Base-by-base conservation (phyloP, 2,888 invertebrate species). In the Molorchus minor region DNA sequence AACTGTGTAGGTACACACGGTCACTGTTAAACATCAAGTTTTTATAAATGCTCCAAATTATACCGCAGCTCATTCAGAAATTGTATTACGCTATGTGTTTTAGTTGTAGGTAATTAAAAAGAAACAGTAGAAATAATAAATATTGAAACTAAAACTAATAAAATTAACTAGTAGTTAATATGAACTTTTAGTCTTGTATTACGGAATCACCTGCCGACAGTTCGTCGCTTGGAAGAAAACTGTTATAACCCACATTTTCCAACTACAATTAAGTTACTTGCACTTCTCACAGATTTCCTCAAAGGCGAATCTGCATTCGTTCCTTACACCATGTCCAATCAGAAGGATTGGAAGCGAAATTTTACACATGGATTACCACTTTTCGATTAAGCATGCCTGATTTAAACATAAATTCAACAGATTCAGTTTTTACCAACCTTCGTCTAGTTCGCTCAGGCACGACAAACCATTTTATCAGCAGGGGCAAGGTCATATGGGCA, bases 291-390 rank as follows among this genome's bases (percentile, higher is more conserved):
- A 46, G 43, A 43, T 43, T 46, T 46, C 19, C 33, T 33, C 33
- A 33, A 33, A 46, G 19, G 33, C 19, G 15, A 12, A 16, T 29
- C 8, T 45, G 45, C 30, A 45, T 45, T 45, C 45, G 25, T 19
- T 33, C 20, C 46, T n/a, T 46, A 1, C 46, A 7, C 19, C 33
- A 46, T 46, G 33, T 25, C 33, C 33, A 46, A 46, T 46, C 35
- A 33, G 20, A 25, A 33, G 58, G 62, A 62, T 61, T 60, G 63
- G 55, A 62, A 58, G 55, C 61, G 60, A 61, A 67, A 59, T 71
- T 67, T 68, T 68, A 68, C 67, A 67, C 67, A 67, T 63, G 68
- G 63, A 69, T 70, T 69, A 67, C 63, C 66, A 67, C 69, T 71
- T 71, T 70, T 70, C 67, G 68, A 71, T 70, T 67, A 66, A 64